Base-by-base conservation (phyloP, 2,113 vertebrate species). In the Cinclus cinclus region DNA sequence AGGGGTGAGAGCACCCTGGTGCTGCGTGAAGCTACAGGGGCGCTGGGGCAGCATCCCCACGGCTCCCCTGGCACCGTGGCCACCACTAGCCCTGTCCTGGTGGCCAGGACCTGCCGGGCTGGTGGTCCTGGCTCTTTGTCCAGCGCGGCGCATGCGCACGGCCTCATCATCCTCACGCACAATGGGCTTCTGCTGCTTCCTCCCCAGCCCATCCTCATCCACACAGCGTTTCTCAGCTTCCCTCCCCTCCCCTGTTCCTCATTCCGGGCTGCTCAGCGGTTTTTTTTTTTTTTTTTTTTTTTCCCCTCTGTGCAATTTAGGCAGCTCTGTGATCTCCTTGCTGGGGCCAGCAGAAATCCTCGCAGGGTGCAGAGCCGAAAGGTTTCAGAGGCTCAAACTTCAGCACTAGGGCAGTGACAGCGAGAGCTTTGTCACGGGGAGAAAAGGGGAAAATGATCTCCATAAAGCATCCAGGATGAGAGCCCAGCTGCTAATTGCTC, bases 401-500 rank as follows among this genome's bases (percentile, higher is more conserved):
- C 94, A 64, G 94, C 90, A 83, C 4, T 2, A 86, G 92, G 75
- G 95, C 82, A 95, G 87, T 3, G 94, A 52, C 71, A 77, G 94
- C 78, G 87, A 50, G 84, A 59, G 67, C 90, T 80, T 55, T 96
- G 91, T 92, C 56, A 42, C 95, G 14, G 80, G 87, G 74, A 70
- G 89, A 94, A 94, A 74, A 88, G 63, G 64, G 71, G 13, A n/a
- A 76, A 87, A 76, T 28, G 6, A 93, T 87, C 91, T 87, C 73
- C 94, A 81, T 67, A 12, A 77, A 93, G 90, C 94, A 92, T 4
- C 46, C 90, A 96, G 94, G 92, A 94, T 81, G 79, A 93, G 68
- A 95, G 90, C 93, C 95, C 93, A 95, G 94, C 90, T 96, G 92
- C 94, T 96, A 96, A 97, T 96, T 95, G 93, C 92, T 95, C 64